Evolutionary conservation across 2,797 vertebrate genomes (phyloP).

Genomic region (Novumbra hubbsi): DNA sequence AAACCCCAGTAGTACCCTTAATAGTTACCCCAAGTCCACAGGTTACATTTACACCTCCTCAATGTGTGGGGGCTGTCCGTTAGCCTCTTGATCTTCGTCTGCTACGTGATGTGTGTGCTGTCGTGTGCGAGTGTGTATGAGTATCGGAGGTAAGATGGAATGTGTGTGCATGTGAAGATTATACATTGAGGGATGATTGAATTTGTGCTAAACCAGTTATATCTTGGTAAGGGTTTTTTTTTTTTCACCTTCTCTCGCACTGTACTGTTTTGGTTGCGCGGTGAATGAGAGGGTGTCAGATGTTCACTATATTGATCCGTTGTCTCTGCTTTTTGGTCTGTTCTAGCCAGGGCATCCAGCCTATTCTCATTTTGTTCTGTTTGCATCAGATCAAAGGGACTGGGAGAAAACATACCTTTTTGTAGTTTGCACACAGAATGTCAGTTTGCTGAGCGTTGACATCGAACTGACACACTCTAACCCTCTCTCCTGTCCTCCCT

Average conservation of each 20-base stretch:
- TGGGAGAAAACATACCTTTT: constrained; percentile 3
- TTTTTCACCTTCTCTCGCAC: constrained; percentile 19
- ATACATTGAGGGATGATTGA: constrained; percentile 44
- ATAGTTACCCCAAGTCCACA: constrained; percentile 15
- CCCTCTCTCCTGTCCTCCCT: constrained; percentile 1
- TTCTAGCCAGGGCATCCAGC: constrained; percentile 24
- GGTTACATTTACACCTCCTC: constrained; percentile 34
- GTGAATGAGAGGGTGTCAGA: constrained; percentile 40
- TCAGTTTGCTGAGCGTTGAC: constrained; percentile 8
- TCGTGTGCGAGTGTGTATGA: constrained; percentile 10
- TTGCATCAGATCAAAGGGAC: constrained; percentile 18
- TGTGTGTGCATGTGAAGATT: constrained; percentile 20
- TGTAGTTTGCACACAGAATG: constrained; percentile 18
- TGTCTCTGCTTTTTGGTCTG: constrained; percentile 42
- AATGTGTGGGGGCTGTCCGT: constrained; percentile 31
- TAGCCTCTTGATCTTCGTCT: constrained; percentile 26
- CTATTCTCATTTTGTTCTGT: constrained; percentile 31
- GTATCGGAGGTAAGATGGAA: constrained; percentile 1
- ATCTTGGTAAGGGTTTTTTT: constrained; percentile 11
- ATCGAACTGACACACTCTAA: constrained; percentile 15
- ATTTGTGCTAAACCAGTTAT: constrained; percentile 27
- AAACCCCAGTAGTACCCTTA: constrained; percentile 1
- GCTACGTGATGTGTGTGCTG: constrained; percentile 8
- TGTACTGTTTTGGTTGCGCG: neutral
- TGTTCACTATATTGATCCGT: constrained; percentile 11